Conservation (phyloP, 1,140 invertebrate genomes). For the Formica exsecta region DNA sequence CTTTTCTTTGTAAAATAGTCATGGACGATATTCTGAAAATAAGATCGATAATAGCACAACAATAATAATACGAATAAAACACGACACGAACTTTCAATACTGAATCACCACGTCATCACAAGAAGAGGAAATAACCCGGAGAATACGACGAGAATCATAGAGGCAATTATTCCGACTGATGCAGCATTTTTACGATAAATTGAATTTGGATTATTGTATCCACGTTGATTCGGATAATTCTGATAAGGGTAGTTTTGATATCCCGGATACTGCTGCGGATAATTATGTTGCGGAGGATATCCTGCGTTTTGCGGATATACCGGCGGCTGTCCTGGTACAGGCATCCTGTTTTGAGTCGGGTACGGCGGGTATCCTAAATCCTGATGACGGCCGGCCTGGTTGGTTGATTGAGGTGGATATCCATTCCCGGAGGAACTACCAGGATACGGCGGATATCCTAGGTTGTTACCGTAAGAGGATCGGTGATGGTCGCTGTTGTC, state of each 20-base stretch:
- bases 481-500: conserved; percentile 61
- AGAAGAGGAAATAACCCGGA: conserved; percentile 14
- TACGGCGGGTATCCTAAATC: conserved; percentile 81
- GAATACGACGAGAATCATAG: conserved; percentile 23
- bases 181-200: conserved; percentile 49
- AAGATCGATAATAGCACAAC: background rate
- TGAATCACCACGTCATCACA: background rate
- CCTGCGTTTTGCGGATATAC: conserved; percentile 55
- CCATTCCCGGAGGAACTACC: conserved; percentile 68
- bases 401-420: conserved; percentile 68
- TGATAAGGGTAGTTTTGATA: conserved; percentile 71
- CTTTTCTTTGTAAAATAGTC: conserved; percentile 13
- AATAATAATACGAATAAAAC: conserved; percentile 24
- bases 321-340: conserved; percentile 74
- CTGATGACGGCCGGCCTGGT: conserved; percentile 57
- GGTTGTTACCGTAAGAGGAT: conserved; percentile 68
- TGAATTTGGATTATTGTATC: conserved; percentile 50
- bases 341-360: conserved; percentile 81
- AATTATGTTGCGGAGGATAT: conserved; percentile 62
- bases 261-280: conserved; percentile 72
- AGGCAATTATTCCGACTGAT: background rate
- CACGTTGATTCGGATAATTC: conserved; percentile 53
- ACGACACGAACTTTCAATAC: background rate
- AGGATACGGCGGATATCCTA: conserved; percentile 81
- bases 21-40: background rate